Evolutionary conservation across 2,113 vertebrate genomes (phyloP).

Genomic region (Cacatua alba): DNA sequence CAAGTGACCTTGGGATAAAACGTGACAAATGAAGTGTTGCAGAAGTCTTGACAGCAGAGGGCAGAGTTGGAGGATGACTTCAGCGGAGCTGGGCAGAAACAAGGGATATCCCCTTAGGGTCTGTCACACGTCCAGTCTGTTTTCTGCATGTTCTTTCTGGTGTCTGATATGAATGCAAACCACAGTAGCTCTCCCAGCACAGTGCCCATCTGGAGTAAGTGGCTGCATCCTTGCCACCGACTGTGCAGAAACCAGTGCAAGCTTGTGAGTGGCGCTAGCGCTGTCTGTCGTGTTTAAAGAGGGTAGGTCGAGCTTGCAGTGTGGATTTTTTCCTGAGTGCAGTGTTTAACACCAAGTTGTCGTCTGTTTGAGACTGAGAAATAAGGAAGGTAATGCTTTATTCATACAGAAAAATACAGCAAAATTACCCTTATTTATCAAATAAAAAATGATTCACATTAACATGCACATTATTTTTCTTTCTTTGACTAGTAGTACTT

Average conservation of each 20-base stretch:
- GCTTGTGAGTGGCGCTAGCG: background rate
- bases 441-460: background rate
- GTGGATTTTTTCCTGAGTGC: background rate
- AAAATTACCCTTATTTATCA: background rate
- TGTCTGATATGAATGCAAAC: background rate
- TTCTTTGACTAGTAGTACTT: background rate
- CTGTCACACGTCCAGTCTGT: background rate
- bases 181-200: background rate
- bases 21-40: background rate
- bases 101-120: background rate
- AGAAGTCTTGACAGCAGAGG: background rate
- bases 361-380: background rate
- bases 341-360: background rate
- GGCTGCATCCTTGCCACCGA: background rate
- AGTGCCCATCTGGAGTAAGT: accelerated
- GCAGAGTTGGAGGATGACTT: background rate
- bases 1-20: background rate
- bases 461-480: background rate
- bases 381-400: background rate
- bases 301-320: background rate
- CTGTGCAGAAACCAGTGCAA: background rate
- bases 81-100: too few species aligned
- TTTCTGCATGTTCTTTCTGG: background rate
- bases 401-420: background rate
- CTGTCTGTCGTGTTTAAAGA: background rate